Base-by-base conservation (phyloP, 2,797 vertebrate species). In the Champsocephalus esox region DNA sequence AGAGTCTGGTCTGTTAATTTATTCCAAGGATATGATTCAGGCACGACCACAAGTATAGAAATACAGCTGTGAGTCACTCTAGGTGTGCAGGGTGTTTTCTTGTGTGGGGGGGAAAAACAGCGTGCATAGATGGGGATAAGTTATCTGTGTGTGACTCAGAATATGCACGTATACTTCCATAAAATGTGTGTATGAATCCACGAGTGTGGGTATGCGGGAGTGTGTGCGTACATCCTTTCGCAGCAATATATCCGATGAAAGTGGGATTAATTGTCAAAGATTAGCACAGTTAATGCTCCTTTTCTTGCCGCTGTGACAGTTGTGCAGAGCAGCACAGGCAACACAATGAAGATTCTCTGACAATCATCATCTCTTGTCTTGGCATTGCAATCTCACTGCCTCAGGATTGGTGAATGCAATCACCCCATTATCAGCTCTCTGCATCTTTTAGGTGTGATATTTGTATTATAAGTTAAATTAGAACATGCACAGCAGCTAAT, bases 241-340 rank as follows among this genome's bases (percentile, higher is more conserved):
- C 65, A 38, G 62, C 62, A 76, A 12, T 71, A 70, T 66, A 82
- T 70, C 56, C 8, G 10, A 74, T 77, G 73, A 84, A 89, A 80
- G 70, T 79, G 57, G 73, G 77, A 85, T 87, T 92, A 89, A 82
- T 89, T 89, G 77, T 83, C 73, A 77, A 78, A 88, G 84, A 90
- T 92, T 84, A 84, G 80, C 82, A 65, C 75, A 79, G 66, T 80
- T 88, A 87, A 81, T 87, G 56, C 76, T 73, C 57, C 70, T 64
- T 71, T 88, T 86, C 82, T 77, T 80, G 51, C 77, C n/a, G 24
- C 58, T 73, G 67, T 85, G 78, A 82, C 85, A 64, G 66, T 73
- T 79, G 74, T 82, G 75, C 75, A 73, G 80, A 77, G 81, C 62
- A 63, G 69, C 60, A 48, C 41, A 5, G 59, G 51, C 19, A 17